Base-by-base conservation (phyloP, 2,888 invertebrate genomes). In the Siphonodentalium dalli region DNA sequence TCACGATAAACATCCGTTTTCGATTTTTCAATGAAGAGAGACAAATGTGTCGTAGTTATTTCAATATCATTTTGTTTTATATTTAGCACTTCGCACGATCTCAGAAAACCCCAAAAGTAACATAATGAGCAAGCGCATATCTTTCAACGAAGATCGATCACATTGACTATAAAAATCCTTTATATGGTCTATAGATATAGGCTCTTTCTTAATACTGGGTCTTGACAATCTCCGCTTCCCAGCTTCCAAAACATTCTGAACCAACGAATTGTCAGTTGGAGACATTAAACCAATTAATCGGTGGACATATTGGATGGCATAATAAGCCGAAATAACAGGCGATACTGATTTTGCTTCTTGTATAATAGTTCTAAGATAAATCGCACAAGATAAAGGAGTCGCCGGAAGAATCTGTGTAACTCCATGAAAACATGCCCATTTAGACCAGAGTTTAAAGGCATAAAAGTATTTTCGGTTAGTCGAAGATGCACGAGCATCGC, bases 1-100 rank as follows among this genome's bases (percentile, higher is more conserved):
- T 54, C 43, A 8, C 54, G 27, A 34, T 48, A 54, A 38, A 44
- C 43, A 27, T 54, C 54, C 5, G 48, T 54, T 23, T 54, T 49
- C 27, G 48, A 48, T 1, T 33, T 34, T 23, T 48, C 44, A 11
- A 54, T 42, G 21, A 42, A 42, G 20, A 54, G 31, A 42, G 20
- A 38, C 42, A 54, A 31, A 45, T 47, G 43, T 21, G 13, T n/a
- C 9, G 6, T 11, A 26, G 46, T 42, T 23, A 54, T 38, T 11
- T 39, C 3, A 20, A 54, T 15, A 27, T 54, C 43, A 31, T 11
- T 33, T 21, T 49, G 18, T 26, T 27, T 24, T 24, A 46, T 20
- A 9, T 53, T 53, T 2, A 54, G 27, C 2, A 54, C 18, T 44
- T 54, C 54, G n/a, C 26, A 24, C 39, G 48, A 48, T 44, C 44